phyloP scores from a whole-genome alignment of 2,888 invertebrate genomes.

The Drosophila stalkeri region DNA sequence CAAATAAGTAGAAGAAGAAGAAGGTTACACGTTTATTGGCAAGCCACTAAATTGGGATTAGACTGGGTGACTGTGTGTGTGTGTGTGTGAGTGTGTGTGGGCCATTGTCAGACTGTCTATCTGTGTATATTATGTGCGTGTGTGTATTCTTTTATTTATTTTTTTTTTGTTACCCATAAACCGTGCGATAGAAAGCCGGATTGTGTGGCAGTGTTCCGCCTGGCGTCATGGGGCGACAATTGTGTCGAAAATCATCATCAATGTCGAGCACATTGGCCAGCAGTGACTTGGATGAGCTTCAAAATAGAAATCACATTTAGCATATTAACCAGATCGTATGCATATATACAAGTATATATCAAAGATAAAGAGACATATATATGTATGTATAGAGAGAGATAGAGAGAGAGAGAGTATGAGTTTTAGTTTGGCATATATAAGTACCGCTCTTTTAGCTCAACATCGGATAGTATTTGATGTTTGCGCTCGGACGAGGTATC shows the following conservation, averaged over 20 bases:
- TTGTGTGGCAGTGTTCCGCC: slow-evolving; percentile 87
- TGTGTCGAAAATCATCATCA: slow-evolving; percentile 97
- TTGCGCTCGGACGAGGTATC: slow-evolving; percentile 88
- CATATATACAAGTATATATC: not conserved
- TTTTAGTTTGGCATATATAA: slow-evolving; percentile 14
- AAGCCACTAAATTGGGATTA: slow-evolving; percentile 39
- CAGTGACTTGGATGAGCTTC: slow-evolving; percentile 95
- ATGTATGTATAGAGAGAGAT: not conserved
- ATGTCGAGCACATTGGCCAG: slow-evolving; percentile 98
- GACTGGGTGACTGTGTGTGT: slow-evolving; percentile 14
- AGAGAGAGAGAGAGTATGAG: no score
- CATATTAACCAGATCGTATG: slow-evolving; percentile 29
- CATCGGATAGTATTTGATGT: slow-evolving; percentile 91
- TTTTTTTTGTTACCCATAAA: slow-evolving; percentile 88
- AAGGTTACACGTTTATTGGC: slow-evolving; percentile 55
- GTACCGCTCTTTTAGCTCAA: slow-evolving; percentile 93
- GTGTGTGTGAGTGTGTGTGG: slow-evolving; percentile 4
- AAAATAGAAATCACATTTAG: slow-evolving; percentile 35
- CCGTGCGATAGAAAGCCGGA: slow-evolving; percentile 89
- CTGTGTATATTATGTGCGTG: not conserved
- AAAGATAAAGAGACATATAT: not conserved
- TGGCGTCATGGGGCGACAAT: slow-evolving; percentile 90
- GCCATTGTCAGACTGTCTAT: slow-evolving; percentile 16
- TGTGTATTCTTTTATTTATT: slow-evolving; percentile 3
- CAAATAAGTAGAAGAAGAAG: slow-evolving; percentile 49